These are phyloP conservation scores for Pungitius pungitius DNA, from an alignment of 2,113 vertebrate species.

Conservation along the genomic window DNA sequence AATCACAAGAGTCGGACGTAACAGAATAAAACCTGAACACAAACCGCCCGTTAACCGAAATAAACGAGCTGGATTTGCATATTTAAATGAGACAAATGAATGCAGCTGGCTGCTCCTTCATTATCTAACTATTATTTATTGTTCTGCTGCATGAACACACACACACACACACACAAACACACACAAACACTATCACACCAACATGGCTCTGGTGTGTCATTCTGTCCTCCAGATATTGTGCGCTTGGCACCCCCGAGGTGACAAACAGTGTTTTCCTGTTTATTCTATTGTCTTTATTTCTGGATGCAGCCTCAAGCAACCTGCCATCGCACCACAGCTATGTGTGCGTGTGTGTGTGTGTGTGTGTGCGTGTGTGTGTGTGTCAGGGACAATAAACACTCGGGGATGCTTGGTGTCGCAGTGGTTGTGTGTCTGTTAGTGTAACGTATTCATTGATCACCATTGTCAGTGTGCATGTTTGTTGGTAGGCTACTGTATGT, in stretches of 20 bases:
- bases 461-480: conserved; percentile 29
- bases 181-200: background rate
- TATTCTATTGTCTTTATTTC: conserved; percentile 72
- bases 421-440: conserved; percentile 56
- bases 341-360: conserved; percentile 45
- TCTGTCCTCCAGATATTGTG: background rate
- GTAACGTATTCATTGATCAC: conserved; percentile 56
- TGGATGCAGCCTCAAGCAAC: conserved; percentile 54
- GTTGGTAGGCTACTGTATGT: conserved; percentile 26
- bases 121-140: conserved; percentile 57
- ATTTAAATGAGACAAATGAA: conserved; percentile 58
- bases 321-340: conserved; percentile 12
- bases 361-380: conserved; percentile 36
- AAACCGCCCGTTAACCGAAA: conserved; percentile 35
- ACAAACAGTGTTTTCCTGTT: conserved; percentile 22
- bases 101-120: conserved; percentile 42
- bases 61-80: conserved; percentile 48
- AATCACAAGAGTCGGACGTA: no score
- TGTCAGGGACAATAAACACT: conserved; percentile 26
- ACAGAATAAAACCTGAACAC: no score
- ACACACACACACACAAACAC: conserved; percentile 17
- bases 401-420: conserved; percentile 54
- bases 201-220: background rate
- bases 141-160: conserved; percentile 17
- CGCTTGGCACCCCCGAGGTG: background rate